Evolutionary conservation across 1,140 invertebrate species (phyloP).

Genomic region (Stratiolaelaps scimitus): DNA sequence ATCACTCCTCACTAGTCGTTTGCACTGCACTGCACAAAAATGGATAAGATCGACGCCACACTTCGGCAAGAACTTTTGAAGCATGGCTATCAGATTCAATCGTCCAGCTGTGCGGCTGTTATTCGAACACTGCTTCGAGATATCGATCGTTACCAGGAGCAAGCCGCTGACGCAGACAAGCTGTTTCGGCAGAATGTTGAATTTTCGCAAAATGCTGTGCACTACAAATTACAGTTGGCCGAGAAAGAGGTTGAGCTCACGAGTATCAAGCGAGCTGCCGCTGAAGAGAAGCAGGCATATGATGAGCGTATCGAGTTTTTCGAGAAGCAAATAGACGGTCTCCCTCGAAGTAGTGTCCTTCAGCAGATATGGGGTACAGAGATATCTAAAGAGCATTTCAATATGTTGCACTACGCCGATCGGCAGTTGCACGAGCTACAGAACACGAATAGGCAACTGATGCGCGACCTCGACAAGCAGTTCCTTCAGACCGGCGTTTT

Average conservation of each 20-base stretch:
- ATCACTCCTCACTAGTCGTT: too few species aligned
- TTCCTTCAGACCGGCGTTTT: not conserved
- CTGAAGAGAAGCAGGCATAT: not conserved
- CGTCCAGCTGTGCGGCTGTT: not conserved
- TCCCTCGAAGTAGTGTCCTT: not conserved
- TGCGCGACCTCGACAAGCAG: not conserved
- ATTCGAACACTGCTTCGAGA: not conserved
- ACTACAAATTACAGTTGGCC: slow-evolving; percentile 3
- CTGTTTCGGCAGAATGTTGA: not conserved
- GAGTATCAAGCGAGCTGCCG: not conserved
- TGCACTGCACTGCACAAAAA: not conserved
- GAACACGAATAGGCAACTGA: slow-evolving; percentile 1
- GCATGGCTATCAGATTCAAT: not conserved
- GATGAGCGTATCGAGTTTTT: not conserved
- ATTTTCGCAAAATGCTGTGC: slow-evolving; percentile 1
- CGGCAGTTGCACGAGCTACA: slow-evolving; percentile 10
- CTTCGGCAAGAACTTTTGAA: slow-evolving; percentile 1
- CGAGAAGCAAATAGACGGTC: not conserved
- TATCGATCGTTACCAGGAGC: not conserved
- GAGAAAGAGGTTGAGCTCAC: slow-evolving; percentile 7
- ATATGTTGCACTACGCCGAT: slow-evolving; percentile 13
- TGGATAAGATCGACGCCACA: not conserved
- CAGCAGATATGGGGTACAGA: not conserved
- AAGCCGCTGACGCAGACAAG: not conserved
- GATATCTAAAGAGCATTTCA: not conserved